Base-by-base conservation (phyloP, 2,888 invertebrate genomes). In the Peribatodes rhomboidaria region DNA sequence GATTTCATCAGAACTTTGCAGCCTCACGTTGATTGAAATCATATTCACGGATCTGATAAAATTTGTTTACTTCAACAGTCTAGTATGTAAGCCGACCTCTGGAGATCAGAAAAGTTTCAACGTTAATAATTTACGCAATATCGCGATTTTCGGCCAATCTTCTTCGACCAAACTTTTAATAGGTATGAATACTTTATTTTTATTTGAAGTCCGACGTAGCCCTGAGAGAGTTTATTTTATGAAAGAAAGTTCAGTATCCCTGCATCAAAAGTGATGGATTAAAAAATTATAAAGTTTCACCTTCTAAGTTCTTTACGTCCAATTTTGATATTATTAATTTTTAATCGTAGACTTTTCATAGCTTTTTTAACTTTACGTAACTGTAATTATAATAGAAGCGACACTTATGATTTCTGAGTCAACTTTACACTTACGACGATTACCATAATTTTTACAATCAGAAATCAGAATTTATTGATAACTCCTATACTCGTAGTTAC, bases 131-230 rank as follows among this genome's bases (percentile, higher is more conserved):
- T 72, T 71, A 72, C 62, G 66, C 67, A 75, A 73, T 72, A 76
- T 72, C 68, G 65, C 68, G 72, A 75, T 72, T 74, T 64, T 74
- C 69, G 56, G 67, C 72, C 70, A 68, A 73, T 73, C 69, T 77
- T 74, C 68, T 70, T 70, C 67, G 63, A 66, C 68, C 52, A 57
- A 77, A 78, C 72, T 78, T 74, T 78, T 73, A 76, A 76, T 76
- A 74, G 67, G 70, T 72, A 66, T 72, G 61, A 76, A 75, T 75
- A 69, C 65, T 74, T 74, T 70, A 75, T 74, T 72, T 72, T 72
- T 70, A 71, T 59, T 62, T 69, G 49, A 66, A 66, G 58, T 63
- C 65, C 68, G 61, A 58, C 61, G 64, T 67, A 62, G 46, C 56
- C 68, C 65, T 41, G 57, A 49, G 70, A 68, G 70, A 68, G 63